Conservation (phyloP, 2,797 vertebrate genomes). For the Helostoma temminkii region DNA sequence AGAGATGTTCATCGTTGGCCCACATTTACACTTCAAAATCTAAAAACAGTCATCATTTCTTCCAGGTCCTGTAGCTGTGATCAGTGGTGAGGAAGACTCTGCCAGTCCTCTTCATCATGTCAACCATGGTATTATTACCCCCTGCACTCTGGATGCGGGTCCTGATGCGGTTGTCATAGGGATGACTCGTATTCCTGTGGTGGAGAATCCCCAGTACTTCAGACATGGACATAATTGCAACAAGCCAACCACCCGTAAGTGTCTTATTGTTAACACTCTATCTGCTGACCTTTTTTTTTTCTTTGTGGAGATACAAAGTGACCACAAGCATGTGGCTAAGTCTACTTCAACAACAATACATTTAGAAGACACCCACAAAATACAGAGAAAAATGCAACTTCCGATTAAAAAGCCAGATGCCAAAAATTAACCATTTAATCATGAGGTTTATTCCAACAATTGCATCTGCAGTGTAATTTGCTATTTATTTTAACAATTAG, state of each 20-base stretch:
- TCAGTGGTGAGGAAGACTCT: slow-evolving; percentile 98
- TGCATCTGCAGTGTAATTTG: slow-evolving; percentile 38
- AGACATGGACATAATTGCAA: slow-evolving; percentile 98
- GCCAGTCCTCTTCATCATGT: slow-evolving; percentile 98
- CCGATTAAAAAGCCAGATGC: slow-evolving; percentile 29
- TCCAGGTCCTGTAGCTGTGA: slow-evolving; percentile 95
- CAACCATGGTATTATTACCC: slow-evolving; percentile 95
- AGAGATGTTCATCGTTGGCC: neutral
- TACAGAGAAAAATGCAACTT: slow-evolving; percentile 22
- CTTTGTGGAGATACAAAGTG: slow-evolving; percentile 8
- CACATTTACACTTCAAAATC: neutral
- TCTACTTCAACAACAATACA: neutral
- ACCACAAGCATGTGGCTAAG: neutral
- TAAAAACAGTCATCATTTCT: neutral
- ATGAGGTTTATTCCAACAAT: slow-evolving; percentile 19
- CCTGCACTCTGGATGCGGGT: slow-evolving; percentile 92
- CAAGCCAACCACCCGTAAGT: slow-evolving; percentile 94
- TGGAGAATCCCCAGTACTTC: slow-evolving; percentile 98
- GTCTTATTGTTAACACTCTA: neutral
- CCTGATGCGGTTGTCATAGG: slow-evolving; percentile 96
- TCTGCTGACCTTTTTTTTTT: neutral
- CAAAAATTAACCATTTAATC: slow-evolving; percentile 24
- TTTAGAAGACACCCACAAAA: neutral
- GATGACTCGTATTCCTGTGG: slow-evolving; percentile 98
- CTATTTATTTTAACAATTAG: slow-evolving; percentile 56